Percentiles rank a stretch among this genome's conserved stretches.
phyloP scores from a whole-genome alignment of 2,888 invertebrate species.

The Perdita meconis region DNA sequence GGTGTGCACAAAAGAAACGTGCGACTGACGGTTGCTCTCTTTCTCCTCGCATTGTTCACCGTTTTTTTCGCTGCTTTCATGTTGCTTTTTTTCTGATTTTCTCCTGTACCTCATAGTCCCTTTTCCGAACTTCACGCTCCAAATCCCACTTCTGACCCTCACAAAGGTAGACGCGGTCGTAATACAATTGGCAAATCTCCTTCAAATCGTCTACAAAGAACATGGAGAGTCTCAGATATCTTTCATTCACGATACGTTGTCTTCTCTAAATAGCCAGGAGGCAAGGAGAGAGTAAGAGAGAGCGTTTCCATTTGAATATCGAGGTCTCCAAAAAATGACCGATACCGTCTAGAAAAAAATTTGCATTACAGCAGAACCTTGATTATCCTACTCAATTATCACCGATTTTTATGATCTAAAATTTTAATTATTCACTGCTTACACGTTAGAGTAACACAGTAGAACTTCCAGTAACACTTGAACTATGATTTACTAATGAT shows the following conservation, averaged over 20 bases:
- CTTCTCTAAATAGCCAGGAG: conserved; percentile 51
- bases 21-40: conserved; percentile 59
- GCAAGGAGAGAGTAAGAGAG: conserved; percentile 34
- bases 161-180: conserved; percentile 98
- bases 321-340: too few relatives aligned
- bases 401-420: too few relatives aligned
- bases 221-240: conserved; percentile 75
- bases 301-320: too few relatives aligned
- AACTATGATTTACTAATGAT: too few relatives aligned
- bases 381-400: too few relatives aligned
- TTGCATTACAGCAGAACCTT: too few relatives aligned
- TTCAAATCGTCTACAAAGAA: conserved; percentile 92
- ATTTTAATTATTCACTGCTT: too few relatives aligned
- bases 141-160: conserved; percentile 99
- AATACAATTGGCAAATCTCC: conserved; percentile 97
- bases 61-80: conserved; percentile 40
- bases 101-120: conserved; percentile 97
- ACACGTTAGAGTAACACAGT: too few relatives aligned
- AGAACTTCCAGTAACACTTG: too few relatives aligned
- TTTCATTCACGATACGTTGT: conserved; percentile 59
- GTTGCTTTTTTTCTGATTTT: conserved; percentile 41
- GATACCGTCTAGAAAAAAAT: too few relatives aligned
- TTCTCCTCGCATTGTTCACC: conserved; percentile 72
- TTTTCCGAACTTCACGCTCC: conserved; percentile 99
- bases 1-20: conserved; percentile 57